Base-by-base conservation (phyloP, 2,888 invertebrate species). In the Drosophila rubida region DNA sequence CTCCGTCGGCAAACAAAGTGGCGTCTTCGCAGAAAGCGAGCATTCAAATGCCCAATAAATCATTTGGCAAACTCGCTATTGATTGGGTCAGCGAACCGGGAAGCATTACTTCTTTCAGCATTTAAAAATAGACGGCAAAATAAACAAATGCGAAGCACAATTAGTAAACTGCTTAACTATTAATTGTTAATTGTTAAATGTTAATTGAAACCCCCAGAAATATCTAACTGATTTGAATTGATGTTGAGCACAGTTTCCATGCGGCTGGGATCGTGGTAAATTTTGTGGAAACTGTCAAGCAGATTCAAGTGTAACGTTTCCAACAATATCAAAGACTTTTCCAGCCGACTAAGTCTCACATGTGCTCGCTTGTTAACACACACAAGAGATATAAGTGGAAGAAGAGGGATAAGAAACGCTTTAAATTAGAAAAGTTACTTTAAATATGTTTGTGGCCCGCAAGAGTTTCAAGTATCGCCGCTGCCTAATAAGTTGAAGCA, bases 271-370 rank as follows among this genome's bases (percentile, higher is more conserved):
- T 41, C 22, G 58, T 41, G 50, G 14, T 49, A 30, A 50, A 25
- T 67, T 48, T 13, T 46, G 44, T 58, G 70, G 62, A 57, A 62
- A 62, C 48, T 62, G 54, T 53, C 27, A 13, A 39, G 30, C 37
- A 13, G 13, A 51, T 35, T 35, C 60, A 27, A 25, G 2, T 19
- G 25, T 9, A 9, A 9, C 32, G 44, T 14, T 53, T 59, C 27
- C 53, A 41, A 42, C 13, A 48, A 65, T 65, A 70, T 70, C 70
- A 70, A 70, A 70, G 70, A 70, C 59, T 70, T 70, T 70, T 70
- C 70, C 70, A 65, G 48, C 23, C 46, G 59, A 70, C 30, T 65
- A 55, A 11, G 39, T 60, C 65, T 55, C 62, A 68, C 70, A 70
- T 65, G 50, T 69, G 69, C 50, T 30, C 64, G 69, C 50, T 30